A percentile compares a stretch with the other conserved stretches of the same genome.
Conservation (phyloP, 2,888 invertebrate genomes). For the Drosophila nigricruria region DNA sequence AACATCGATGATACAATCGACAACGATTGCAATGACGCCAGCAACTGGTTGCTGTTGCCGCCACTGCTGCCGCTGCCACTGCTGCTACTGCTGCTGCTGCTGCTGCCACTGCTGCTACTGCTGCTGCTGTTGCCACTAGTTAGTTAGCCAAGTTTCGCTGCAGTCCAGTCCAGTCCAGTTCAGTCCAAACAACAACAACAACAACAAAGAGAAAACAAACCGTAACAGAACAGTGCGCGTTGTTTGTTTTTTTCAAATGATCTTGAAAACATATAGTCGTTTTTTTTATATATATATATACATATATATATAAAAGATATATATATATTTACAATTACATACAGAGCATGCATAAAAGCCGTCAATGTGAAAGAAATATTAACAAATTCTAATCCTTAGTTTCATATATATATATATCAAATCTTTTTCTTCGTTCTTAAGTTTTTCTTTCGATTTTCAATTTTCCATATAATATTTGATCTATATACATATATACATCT, state of each 20-base stretch:
- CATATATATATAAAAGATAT: constrained; percentile 9
- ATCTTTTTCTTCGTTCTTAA: constrained; percentile 22
- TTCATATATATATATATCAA: constrained; percentile 19
- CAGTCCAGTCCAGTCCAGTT: constrained; percentile 35
- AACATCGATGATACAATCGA: constrained; percentile 86
- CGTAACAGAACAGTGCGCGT: constrained; percentile 12
- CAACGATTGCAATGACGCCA: constrained; percentile 72
- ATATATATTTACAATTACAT: constrained; percentile 6
- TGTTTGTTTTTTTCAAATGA: constrained; percentile 82
- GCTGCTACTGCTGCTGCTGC: constrained; percentile 37
- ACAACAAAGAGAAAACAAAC: constrained; percentile 33
- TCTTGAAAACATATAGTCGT: constrained; percentile 84
- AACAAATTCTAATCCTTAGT: constrained; percentile 49
- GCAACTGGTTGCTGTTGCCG: constrained; percentile 50
- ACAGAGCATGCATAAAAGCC: constrained; percentile 32
- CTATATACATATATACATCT: not conserved
- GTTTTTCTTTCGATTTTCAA: constrained; percentile 23
- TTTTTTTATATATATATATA: constrained; percentile 61
- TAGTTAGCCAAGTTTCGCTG: constrained; percentile 48
- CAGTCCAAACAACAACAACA: constrained; percentile 31
- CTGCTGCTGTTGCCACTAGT: constrained; percentile 43
- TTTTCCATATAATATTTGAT: constrained; percentile 17
- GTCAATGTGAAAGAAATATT: constrained; percentile 42
- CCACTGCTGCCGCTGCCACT: constrained; percentile 19
- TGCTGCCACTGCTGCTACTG: constrained; percentile 35